phyloP scores from a whole-genome alignment of 2,797 vertebrate species.

The Taenioides sp. region DNA sequence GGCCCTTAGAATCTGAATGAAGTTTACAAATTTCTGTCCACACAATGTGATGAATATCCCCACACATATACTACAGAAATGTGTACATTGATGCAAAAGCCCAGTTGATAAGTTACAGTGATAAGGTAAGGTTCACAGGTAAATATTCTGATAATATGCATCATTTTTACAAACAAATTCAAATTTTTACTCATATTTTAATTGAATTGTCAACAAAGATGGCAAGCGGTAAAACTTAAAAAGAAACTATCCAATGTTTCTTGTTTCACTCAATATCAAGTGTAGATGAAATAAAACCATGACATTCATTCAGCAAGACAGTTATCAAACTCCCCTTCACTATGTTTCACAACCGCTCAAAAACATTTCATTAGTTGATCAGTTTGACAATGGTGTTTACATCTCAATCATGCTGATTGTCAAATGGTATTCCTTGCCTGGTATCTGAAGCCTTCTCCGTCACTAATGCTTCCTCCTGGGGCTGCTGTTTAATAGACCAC shows the following conservation, averaged over 20 bases:
- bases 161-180: too few relatives aligned
- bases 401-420: slow-evolving; percentile 57
- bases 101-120: too few relatives aligned
- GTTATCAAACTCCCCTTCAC: slow-evolving; percentile 31
- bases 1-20: too few relatives aligned
- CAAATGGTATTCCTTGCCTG: slow-evolving; percentile 44
- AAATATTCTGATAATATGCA: too few relatives aligned
- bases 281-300: neutral
- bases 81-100: too few relatives aligned
- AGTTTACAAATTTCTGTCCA: too few relatives aligned
- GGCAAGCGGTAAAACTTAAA: slow-evolving; percentile 25
- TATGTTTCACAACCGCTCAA: slow-evolving; percentile 14
- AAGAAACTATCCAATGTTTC: slow-evolving; percentile 21
- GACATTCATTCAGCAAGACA: neutral
- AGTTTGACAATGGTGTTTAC: slow-evolving; percentile 52
- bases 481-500: slow-evolving; percentile 58
- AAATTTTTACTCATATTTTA: too few relatives aligned
- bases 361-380: slow-evolving; percentile 42
- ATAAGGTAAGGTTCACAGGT: too few relatives aligned
- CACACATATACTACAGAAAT: too few relatives aligned
- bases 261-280: neutral
- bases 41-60: too few relatives aligned
- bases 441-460: slow-evolving; percentile 32
- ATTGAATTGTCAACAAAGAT: too few relatives aligned
- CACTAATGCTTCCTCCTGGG: slow-evolving; percentile 53